These are phyloP conservation scores for Dolomedes plantarius DNA, from an alignment of 2,888 invertebrate genomes.

Conservation along the genomic window DNA sequence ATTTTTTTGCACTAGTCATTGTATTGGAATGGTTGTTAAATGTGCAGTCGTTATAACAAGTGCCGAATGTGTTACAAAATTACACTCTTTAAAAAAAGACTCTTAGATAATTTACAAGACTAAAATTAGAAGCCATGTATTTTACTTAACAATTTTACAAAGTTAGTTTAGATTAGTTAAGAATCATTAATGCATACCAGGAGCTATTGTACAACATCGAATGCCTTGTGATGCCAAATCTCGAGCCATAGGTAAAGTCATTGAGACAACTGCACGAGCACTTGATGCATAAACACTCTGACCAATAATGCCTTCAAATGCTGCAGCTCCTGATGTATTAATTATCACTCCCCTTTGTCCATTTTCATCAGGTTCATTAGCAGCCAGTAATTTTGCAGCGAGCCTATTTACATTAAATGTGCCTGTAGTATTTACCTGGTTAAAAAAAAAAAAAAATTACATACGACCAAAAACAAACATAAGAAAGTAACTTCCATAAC, in stretches of 20 bases:
- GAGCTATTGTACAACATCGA: conserved; percentile 87
- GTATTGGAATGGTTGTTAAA: too few species aligned
- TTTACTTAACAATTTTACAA: too few species aligned
- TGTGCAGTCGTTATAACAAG: too few species aligned
- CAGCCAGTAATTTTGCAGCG: conserved; percentile 86
- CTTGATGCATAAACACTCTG: conserved; percentile 95
- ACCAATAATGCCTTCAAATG: conserved; percentile 96
- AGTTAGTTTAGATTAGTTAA: too few species aligned
- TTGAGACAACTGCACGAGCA: conserved; percentile 92
- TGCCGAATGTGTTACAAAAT: too few species aligned
- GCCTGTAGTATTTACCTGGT: conserved; percentile 89
- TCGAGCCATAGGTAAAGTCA: conserved; percentile 96
- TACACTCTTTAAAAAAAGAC: too few species aligned
- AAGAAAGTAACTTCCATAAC: not conserved
- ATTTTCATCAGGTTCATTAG: conserved; percentile 80
- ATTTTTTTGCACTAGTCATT: too few species aligned
- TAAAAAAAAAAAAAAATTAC: not conserved
- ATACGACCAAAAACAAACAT: too few species aligned
- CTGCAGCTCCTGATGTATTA: conserved; percentile 96
- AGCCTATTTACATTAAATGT: conserved; percentile 95
- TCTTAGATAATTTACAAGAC: too few species aligned
- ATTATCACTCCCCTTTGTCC: conserved; percentile 94
- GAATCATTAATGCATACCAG: conserved; percentile 81
- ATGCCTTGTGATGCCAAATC: conserved; percentile 89
- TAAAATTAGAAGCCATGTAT: too few species aligned